phyloP scores from a whole-genome alignment of 2,888 invertebrate genomes.

The Netelia melanura region DNA sequence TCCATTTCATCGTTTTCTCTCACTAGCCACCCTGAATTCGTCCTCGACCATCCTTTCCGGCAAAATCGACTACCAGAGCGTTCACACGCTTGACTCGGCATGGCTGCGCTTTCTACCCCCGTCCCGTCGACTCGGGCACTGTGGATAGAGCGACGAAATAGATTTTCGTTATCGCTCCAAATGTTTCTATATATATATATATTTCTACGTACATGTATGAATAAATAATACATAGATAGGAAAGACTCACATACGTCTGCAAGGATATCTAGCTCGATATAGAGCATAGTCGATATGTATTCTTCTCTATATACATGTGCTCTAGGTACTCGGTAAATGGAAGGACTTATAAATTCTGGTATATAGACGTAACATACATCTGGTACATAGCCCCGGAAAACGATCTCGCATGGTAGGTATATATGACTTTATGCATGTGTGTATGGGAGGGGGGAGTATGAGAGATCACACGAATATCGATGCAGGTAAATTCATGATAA shows the following conservation, averaged over 20 bases:
- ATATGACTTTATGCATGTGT: constrained; percentile 24
- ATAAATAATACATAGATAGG: not conserved
- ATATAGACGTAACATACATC: constrained; percentile 18
- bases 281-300: constrained; percentile 14
- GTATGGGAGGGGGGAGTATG: not conserved
- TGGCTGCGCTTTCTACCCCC: constrained; percentile 18
- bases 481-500: constrained; percentile 53
- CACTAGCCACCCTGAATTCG: constrained; percentile 45
- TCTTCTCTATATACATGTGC: constrained; percentile 5
- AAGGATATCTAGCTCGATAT: not conserved
- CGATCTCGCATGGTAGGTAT: constrained; percentile 17
- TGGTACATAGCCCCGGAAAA: constrained; percentile 15
- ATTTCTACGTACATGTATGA: not conserved
- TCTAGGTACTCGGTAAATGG: not conserved
- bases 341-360: constrained; percentile 5
- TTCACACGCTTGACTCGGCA: constrained; percentile 73
- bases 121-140: constrained; percentile 28
- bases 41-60: constrained; percentile 32
- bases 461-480: not conserved
- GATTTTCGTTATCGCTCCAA: constrained; percentile 79
- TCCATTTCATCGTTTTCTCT: constrained; percentile 42
- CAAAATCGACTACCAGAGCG: constrained; percentile 71
- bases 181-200: constrained; percentile 2
- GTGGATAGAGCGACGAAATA: constrained; percentile 77
- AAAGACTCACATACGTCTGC: not conserved